Base-by-base conservation (phyloP, 1,140 invertebrate species). In the Polyergus mexicanus region DNA sequence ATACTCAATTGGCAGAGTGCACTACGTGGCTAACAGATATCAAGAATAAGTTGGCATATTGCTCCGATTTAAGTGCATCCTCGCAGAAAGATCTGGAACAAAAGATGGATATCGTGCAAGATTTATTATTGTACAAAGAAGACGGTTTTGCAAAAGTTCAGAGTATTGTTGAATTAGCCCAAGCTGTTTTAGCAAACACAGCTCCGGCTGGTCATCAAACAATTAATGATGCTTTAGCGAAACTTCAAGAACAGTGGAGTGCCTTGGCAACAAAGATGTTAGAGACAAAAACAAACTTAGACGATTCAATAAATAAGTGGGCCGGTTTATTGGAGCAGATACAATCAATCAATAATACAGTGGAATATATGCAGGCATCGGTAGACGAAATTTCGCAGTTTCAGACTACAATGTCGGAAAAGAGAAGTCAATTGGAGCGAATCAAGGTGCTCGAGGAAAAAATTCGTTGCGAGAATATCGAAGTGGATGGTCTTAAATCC, bases 141-240 rank as follows among this genome's bases (percentile, higher is more conserved):
- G 98, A 99, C 95, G 98, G 98, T 5, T 98, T 98, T 91, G 96
- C 96, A 0, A 98, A 98, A 94, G 97, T 97, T 19, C 98, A 99
- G 92, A 96, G 96, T 76, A 96, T 98, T 38, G 97, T 99, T 25
- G 98, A 99, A 93, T 94, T 98, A 88, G 98, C 98, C 0, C 98
- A 99, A 94, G 97, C 97, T 89, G 98, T 99, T n/a, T 94, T 99
- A 84, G 98, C 98, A 0, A 99, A 99, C 91, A 99, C 98, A 0
- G 97, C 98, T 4, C 97, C 98, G 1, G 93, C 96, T 63, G 99
- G 98, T 1, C 98, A 99, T 91, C 97, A 97, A 87, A 96, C 96
- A 10, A 98, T 99, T 66, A 98, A 99, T 90, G 97, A 98, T 86
- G 96, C 97, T 28, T 95, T 99, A 22, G 96, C 97, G 16, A 96